Conservation (phyloP, 2,888 invertebrate species). For the Epinotia ramella region DNA sequence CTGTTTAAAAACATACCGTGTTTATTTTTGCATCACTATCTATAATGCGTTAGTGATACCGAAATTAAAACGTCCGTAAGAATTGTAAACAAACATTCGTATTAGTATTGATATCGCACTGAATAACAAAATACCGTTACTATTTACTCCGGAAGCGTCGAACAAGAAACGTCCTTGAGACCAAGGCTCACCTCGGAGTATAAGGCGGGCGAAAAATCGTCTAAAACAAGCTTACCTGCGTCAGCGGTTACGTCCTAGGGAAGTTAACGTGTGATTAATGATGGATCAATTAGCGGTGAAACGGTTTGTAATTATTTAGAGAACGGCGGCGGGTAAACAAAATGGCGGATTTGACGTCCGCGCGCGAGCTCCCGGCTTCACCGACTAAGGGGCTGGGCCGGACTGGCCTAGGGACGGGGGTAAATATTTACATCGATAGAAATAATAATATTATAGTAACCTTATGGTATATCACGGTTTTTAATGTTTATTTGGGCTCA, state of each 20-base stretch:
- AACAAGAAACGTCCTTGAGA: slow-evolving; percentile 57
- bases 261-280: slow-evolving; percentile 7
- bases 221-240: slow-evolving; percentile 20
- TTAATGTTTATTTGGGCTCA: too few relatives aligned
- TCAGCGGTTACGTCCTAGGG: slow-evolving; percentile 14
- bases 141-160: slow-evolving; percentile 41
- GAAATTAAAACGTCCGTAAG: not conserved
- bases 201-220: not conserved
- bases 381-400: slow-evolving; percentile 75
- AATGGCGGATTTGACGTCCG: slow-evolving; percentile 60
- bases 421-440: slow-evolving; percentile 46
- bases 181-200: not conserved
- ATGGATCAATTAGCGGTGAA: not conserved
- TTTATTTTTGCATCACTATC: not conserved
- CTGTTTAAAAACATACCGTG: not conserved
- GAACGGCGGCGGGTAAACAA: slow-evolving; percentile 47
- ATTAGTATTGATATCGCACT: not conserved
- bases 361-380: slow-evolving; percentile 63
- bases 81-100: not conserved
- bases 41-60: not conserved
- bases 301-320: not conserved
- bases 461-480: too few relatives aligned
- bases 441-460: not conserved
- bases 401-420: slow-evolving; percentile 51
- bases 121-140: slow-evolving; percentile 4